Conservation (phyloP, 2,113 vertebrate species). For the Percina caprodes region DNA sequence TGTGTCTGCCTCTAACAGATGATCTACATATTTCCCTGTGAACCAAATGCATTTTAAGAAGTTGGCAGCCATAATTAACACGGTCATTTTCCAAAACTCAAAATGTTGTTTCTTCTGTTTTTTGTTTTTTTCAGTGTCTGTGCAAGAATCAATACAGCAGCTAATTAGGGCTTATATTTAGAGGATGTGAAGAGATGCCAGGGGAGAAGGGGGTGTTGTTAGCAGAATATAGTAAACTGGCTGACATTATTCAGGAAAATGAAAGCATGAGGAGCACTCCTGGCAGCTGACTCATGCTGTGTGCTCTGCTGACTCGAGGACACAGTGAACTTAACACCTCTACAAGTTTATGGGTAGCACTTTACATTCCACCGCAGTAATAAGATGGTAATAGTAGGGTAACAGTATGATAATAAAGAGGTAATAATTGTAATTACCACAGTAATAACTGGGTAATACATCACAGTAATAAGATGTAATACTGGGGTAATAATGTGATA, state of each 20-base stretch:
- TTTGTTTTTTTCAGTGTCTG: constrained; percentile 1
- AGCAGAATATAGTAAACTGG: constrained; percentile 16
- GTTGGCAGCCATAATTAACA: constrained; percentile 66
- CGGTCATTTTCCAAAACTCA: constrained; percentile 55
- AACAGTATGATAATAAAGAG: no score
- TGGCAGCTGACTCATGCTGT: constrained; percentile 16
- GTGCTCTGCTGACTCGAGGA: background rate
- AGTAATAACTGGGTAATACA: no score
- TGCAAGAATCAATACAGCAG: constrained; percentile 42
- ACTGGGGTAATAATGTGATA: no score
- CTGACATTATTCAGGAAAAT: constrained; percentile 27
- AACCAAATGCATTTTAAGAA: constrained; percentile 73
- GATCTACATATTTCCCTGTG: constrained; percentile 67
- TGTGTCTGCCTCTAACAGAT: constrained; percentile 59
- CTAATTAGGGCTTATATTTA: constrained; percentile 58
- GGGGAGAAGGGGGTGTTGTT: background rate
- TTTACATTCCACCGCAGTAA: no score
- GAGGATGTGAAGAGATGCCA: constrained; percentile 1
- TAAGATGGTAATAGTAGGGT: no score
- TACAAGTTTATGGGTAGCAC: background rate
- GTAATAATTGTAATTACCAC: no score
- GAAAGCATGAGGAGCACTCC: constrained; percentile 3
- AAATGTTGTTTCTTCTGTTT: constrained; percentile 43
- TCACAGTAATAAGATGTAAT: no score
- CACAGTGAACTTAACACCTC: constrained; percentile 10